phyloP scores from a whole-genome alignment of 2,113 vertebrate genomes.

The Lepidothrix coronata region DNA sequence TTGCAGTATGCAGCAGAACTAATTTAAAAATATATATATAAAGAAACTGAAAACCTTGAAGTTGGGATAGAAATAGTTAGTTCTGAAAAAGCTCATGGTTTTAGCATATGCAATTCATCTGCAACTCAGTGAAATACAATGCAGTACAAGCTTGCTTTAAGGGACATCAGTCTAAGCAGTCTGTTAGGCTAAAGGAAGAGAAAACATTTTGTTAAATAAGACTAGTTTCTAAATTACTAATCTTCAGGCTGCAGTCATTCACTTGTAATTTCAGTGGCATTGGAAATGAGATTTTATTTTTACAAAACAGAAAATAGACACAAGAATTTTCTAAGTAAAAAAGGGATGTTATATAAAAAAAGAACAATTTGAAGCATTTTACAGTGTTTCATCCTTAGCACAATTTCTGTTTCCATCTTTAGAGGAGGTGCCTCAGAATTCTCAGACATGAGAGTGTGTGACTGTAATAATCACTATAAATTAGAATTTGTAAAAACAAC shows the following conservation, averaged over 20 bases:
- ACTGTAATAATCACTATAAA: not conserved
- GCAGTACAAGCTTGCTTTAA: not conserved
- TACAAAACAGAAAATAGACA: not conserved
- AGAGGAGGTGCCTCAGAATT: not conserved
- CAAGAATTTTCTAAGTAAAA: not conserved
- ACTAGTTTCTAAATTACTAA: slow-evolving; percentile 13
- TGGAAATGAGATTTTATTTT: not conserved
- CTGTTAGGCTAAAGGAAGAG: not conserved
- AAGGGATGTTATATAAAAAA: not conserved
- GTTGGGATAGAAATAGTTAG: slow-evolving; percentile 50
- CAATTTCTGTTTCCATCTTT: not conserved
- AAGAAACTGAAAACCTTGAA: slow-evolving; percentile 39
- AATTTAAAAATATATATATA: slow-evolving; percentile 36
- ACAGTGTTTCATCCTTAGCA: not conserved
- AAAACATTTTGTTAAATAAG: slow-evolving; percentile 9
- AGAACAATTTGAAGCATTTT: not conserved
- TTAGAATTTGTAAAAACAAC: not conserved
- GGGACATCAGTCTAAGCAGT: not conserved
- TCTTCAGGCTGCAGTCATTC: slow-evolving; percentile 21
- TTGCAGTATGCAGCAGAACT: slow-evolving; percentile 61
- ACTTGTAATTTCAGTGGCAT: not conserved
- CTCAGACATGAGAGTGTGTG: not conserved
- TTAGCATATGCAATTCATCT: not conserved
- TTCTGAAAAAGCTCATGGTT: not conserved
- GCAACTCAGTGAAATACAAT: not conserved